phyloP scores from a whole-genome alignment of 1,140 invertebrate species.

The Philaenus spumarius region DNA sequence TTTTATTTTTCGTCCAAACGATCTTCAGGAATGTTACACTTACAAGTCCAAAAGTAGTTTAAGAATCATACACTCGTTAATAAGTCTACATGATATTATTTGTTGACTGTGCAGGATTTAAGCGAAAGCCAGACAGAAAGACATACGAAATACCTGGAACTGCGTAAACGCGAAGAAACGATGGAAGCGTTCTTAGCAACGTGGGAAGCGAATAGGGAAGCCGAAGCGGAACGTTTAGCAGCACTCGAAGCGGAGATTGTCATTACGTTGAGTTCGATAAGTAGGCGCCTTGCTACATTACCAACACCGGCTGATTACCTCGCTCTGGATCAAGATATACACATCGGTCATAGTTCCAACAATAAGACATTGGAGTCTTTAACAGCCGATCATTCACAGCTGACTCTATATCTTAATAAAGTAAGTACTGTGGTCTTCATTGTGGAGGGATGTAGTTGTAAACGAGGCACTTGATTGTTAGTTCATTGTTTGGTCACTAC shows the following conservation, averaged over 20 bases:
- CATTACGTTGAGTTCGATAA: conserved; percentile 47
- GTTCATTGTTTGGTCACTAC: too few species aligned
- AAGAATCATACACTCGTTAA: too few species aligned
- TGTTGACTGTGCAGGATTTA: conserved; percentile 55
- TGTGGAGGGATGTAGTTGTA: too few species aligned
- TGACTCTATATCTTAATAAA: conserved; percentile 38
- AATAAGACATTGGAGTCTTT: conserved; percentile 44
- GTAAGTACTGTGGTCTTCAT: too few species aligned
- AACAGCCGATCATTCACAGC: conserved; percentile 45
- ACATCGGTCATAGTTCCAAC: conserved; percentile 40
- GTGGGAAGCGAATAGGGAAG: conserved; percentile 60
- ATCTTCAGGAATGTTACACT: too few species aligned
- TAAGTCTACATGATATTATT: too few species aligned
- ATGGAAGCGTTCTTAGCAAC: conserved; percentile 70
- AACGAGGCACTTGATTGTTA: too few species aligned
- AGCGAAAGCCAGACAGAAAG: conserved; percentile 72
- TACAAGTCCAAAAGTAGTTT: too few species aligned
- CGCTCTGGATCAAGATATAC: conserved; percentile 27
- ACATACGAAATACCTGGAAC: conserved; percentile 68
- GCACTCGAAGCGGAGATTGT: conserved; percentile 50
- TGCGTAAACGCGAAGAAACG: conserved; percentile 71
- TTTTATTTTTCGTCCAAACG: too few species aligned
- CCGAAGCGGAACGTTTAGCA: conserved; percentile 51
- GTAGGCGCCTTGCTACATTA: conserved; percentile 40
- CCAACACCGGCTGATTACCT: conserved; percentile 25